Percentiles rank a stretch among this genome's conserved stretches.
These are phyloP conservation scores for Pseudococcus jackbeardsleyi DNA, from an alignment of 2,888 invertebrate species.

Conservation along the genomic window DNA sequence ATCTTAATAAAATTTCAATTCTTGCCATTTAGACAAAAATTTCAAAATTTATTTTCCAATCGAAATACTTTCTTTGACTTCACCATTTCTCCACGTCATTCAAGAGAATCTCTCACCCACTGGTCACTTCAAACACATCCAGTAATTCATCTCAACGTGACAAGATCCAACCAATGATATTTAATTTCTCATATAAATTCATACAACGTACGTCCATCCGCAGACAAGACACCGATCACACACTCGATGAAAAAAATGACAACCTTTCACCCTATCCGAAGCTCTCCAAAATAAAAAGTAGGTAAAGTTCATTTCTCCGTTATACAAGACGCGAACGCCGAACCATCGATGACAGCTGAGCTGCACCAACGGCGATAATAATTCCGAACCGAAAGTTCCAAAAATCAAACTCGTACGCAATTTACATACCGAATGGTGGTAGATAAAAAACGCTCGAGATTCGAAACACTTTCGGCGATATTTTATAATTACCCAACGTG, in stretches of 20 bases:
- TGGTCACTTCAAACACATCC: neutral
- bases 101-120: too few species aligned
- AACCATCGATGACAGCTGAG: neutral
- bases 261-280: neutral
- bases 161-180: neutral
- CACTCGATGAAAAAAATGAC: neutral
- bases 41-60: too few species aligned
- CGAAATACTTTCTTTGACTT: too few species aligned
- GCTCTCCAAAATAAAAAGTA: neutral
- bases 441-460: too few species aligned
- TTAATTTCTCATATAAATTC: constrained; percentile 41
- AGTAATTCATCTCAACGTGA: neutral
- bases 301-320: neutral
- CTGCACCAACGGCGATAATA: neutral
- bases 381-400: neutral
- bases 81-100: too few species aligned
- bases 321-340: neutral
- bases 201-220: neutral
- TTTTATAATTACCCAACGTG: neutral
- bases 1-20: too few species aligned
- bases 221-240: neutral
- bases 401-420: neutral
- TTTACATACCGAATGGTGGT: neutral
- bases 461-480: neutral
- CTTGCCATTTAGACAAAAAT: too few species aligned